phyloP scores from a whole-genome alignment of 2,888 invertebrate species.

The Pandemis heparana region DNA sequence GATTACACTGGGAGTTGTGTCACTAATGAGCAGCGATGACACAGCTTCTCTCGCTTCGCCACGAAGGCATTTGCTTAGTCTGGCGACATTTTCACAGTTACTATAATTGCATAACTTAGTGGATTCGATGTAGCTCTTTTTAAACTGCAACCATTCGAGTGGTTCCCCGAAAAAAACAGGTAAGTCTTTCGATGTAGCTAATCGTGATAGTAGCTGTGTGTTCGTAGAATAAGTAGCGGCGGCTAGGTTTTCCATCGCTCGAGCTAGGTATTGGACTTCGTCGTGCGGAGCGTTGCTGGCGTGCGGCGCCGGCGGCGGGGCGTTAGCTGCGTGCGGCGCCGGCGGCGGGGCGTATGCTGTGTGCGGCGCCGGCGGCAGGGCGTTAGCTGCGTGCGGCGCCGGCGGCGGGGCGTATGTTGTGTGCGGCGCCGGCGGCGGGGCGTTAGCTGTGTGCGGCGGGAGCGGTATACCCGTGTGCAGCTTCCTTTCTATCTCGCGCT shows the following conservation, averaged over 20 bases:
- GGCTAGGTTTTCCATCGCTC: background rate
- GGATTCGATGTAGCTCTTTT: background rate
- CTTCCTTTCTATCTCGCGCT: background rate
- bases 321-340: background rate
- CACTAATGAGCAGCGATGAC: constrained; percentile 17
- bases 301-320: background rate
- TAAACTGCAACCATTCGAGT: background rate
- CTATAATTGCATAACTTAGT: background rate
- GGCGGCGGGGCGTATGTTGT: background rate
- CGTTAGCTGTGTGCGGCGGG: background rate
- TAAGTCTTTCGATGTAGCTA: background rate
- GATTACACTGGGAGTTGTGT: background rate
- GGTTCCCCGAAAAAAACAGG: background rate
- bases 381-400: background rate
- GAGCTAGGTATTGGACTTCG: background rate
- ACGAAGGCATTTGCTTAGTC: constrained; percentile 11
- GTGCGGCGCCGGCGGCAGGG: background rate
- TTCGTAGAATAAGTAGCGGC: background rate
- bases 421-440: background rate
- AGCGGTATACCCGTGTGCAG: background rate
- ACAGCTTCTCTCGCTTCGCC: constrained; percentile 17
- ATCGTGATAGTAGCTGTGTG: background rate
- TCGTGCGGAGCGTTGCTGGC: background rate
- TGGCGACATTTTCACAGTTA: constrained; percentile 8
- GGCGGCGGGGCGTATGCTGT: background rate